Conservation (phyloP, 2,888 invertebrate genomes). For the Criorhina ranunculi region DNA sequence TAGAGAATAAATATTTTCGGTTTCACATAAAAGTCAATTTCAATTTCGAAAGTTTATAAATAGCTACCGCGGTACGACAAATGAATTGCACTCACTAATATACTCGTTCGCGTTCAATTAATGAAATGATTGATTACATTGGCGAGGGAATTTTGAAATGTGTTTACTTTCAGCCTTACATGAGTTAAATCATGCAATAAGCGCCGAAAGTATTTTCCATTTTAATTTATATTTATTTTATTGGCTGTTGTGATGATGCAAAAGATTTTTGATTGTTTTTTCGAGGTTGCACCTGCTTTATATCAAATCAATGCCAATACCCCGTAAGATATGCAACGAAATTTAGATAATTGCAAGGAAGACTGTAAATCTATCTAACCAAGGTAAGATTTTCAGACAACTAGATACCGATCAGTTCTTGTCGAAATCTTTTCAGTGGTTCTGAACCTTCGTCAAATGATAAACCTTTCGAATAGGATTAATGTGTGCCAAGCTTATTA, state of each 20-base stretch:
- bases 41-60: slow-evolving; percentile 36
- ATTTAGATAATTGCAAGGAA: too few species aligned
- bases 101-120: slow-evolving; percentile 70
- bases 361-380: too few species aligned
- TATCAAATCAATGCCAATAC: too few species aligned
- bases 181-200: slow-evolving; percentile 42
- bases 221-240: slow-evolving; percentile 8
- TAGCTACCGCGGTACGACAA: slow-evolving; percentile 39
- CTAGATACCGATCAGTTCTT: too few species aligned
- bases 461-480: too few species aligned
- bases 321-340: too few species aligned
- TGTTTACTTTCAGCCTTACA: slow-evolving; percentile 39
- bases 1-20: slow-evolving; percentile 59
- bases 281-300: neutral
- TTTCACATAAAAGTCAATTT: slow-evolving; percentile 38
- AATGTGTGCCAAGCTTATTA: too few species aligned
- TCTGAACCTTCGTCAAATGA: too few species aligned
- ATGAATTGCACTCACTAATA: slow-evolving; percentile 66
- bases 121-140: slow-evolving; percentile 63
- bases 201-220: slow-evolving; percentile 13
- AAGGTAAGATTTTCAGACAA: too few species aligned
- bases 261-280: neutral
- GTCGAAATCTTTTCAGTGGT: too few species aligned
- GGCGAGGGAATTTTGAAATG: slow-evolving; percentile 28
- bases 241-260: neutral